Evolutionary conservation across 2,797 vertebrate species (phyloP), one percentile per base, ranked within the genome.

Genomic region (Meriones psammophilus): DNA sequence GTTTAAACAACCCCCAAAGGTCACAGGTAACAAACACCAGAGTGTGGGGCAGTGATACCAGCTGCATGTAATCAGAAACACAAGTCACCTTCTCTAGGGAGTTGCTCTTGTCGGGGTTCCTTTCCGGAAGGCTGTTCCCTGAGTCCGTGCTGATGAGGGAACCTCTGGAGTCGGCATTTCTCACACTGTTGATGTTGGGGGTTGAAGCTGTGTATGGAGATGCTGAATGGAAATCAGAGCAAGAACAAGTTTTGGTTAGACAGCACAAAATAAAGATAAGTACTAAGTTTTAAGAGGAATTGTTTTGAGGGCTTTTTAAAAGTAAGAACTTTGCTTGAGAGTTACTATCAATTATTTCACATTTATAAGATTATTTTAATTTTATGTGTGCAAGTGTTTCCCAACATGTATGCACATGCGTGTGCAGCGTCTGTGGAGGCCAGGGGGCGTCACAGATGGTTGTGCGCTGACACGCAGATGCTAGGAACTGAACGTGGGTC

Each of bases 101-200:
- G 98, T 99, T 99, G 97, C 98, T 99, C 97, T 99, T 99, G 89
- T 99, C 99, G 13, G 98, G 98, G 88, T 98, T 99, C 97, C 99
- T 99, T 97, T 99, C 99, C 94, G 98, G 98, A 66, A 99, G 98
- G 98, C 99, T 99, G 98, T 98, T 99, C 93, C 99, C 99, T 0
- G 99, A 99, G 98, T 99, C 99, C 0, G 99, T 99, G 98, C 99
- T 99, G 98, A 99, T 98, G 91, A 99, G 99, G 26, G 99, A 99
- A 39, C 99, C 99, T 97, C 99, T 99, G 30, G 99, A 99, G 97
- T 99, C 99, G 1, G 99, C 99, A 0, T 99, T 99, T 87, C 99
- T 99, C 94, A 99, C 99, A 0, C 99, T 99, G 87, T 98, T 99
- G 96, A 99, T 97, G 79, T 99, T 99, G 39, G 99, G 99, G 39